Percentiles rank a stretch among this genome's conserved stretches.
Conservation (phyloP, 2,888 invertebrate species). For the Erebia ligea region DNA sequence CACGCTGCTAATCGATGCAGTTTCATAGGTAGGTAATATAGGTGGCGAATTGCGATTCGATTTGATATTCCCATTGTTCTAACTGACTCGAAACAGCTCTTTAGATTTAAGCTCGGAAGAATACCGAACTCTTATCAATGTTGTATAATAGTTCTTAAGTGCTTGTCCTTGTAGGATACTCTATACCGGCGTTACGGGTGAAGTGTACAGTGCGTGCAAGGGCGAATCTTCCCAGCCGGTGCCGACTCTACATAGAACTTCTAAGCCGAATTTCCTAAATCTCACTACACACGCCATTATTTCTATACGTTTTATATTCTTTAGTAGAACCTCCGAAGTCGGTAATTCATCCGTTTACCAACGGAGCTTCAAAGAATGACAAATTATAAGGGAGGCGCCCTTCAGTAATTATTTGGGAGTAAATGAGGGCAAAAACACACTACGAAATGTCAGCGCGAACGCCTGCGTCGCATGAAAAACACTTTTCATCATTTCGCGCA, state of each 20-base stretch:
- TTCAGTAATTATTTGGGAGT: not conserved
- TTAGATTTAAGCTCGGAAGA: slow-evolving; percentile 13
- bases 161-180: slow-evolving; percentile 23
- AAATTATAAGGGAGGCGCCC: not conserved
- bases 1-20: too few relatives aligned
- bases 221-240: not conserved
- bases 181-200: slow-evolving; percentile 8
- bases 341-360: too few relatives aligned
- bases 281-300: too few relatives aligned
- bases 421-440: not conserved
- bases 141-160: slow-evolving; percentile 29
- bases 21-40: too few relatives aligned
- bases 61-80: slow-evolving; percentile 11
- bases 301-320: too few relatives aligned
- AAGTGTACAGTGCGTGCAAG: not conserved
- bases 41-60: too few relatives aligned
- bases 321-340: too few relatives aligned
- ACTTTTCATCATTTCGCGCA: too few relatives aligned
- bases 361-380: too few relatives aligned
- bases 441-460: too few relatives aligned
- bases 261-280: too few relatives aligned
- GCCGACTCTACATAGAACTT: not conserved
- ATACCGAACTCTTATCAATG: slow-evolving; percentile 31
- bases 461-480: too few relatives aligned
- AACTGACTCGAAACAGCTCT: slow-evolving; percentile 14